Evolutionary conservation across 1,140 invertebrate genomes (phyloP).

Genomic region (Drosophila neocordata): DNA sequence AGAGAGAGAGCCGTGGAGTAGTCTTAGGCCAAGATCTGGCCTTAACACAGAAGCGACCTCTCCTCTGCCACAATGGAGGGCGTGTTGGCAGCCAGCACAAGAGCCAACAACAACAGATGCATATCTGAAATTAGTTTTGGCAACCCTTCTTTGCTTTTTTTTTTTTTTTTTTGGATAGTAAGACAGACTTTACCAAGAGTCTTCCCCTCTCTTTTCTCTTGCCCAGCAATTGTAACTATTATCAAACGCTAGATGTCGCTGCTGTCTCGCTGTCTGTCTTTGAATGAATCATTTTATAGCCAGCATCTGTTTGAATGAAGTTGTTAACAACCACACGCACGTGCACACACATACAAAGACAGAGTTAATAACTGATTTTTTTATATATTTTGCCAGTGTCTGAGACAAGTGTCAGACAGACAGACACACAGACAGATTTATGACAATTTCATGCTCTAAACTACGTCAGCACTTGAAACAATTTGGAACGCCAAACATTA

Average conservation of each 20-base stretch:
- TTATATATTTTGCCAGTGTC: slow-evolving; percentile 5
- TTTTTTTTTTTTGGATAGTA: background rate
- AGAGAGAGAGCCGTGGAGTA: slow-evolving; percentile 3
- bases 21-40: slow-evolving; percentile 12
- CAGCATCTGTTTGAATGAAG: background rate
- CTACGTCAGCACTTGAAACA: background rate
- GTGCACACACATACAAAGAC: background rate
- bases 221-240: slow-evolving; percentile 3
- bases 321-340: background rate
- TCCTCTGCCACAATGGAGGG: slow-evolving; percentile 17
- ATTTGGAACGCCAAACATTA: background rate
- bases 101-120: slow-evolving; percentile 8
- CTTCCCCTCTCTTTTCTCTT: background rate
- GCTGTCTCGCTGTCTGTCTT: background rate
- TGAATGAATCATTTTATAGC: slow-evolving; percentile 11
- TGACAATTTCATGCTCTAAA: slow-evolving; percentile 3
- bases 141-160: slow-evolving; percentile 8
- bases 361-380: slow-evolving; percentile 12
- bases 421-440: slow-evolving; percentile 1
- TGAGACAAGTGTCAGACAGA: slow-evolving; percentile 14
- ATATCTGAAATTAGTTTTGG: slow-evolving; percentile 23
- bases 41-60: slow-evolving; percentile 19
- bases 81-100: slow-evolving; percentile 14
- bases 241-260: slow-evolving; percentile 13
- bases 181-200: no score